Conservation (phyloP, 1,140 invertebrate species). For the Rhyzopertha dominica region DNA sequence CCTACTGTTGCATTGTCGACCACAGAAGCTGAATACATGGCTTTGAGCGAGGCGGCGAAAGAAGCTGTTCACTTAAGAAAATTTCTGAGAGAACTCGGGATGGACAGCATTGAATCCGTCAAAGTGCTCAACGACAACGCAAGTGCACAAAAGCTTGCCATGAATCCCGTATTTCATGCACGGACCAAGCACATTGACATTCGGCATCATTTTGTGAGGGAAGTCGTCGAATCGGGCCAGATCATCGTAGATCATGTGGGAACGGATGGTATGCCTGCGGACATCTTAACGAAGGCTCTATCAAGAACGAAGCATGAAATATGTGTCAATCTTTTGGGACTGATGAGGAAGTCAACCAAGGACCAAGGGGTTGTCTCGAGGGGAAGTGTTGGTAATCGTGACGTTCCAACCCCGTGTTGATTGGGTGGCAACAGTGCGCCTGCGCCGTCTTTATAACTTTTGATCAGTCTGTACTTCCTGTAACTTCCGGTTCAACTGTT, state of each 20-base stretch:
- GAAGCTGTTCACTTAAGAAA: conserved; percentile 31
- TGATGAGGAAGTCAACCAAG: no score
- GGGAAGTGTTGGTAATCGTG: no score
- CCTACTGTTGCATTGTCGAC: conserved; percentile 34
- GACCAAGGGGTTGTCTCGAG: no score
- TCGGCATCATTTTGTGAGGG: conserved; percentile 24
- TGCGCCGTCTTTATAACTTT: no score
- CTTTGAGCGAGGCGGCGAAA: conserved; percentile 29
- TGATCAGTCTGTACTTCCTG: no score
- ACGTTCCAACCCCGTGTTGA: no score
- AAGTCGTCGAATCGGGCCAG: conserved; percentile 14
- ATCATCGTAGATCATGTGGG: conserved; percentile 15
- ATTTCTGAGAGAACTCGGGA: conserved; percentile 18
- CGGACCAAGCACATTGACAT: conserved; percentile 45
- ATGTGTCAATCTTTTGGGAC: conserved; percentile 12
- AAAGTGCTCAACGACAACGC: conserved; percentile 33
- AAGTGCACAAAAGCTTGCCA: conserved; percentile 39
- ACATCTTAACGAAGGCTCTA: conserved; percentile 21
- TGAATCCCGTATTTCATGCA: conserved; percentile 41
- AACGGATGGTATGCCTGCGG: conserved; percentile 18
- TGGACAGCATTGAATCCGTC: conserved; percentile 20
- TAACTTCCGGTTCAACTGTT: no score
- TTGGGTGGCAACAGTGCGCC: no score
- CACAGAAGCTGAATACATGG: conserved; percentile 42
- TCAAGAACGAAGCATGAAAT: conserved; percentile 10